phyloP scores from a whole-genome alignment of 2,888 invertebrate genomes.

The Pilophorus perplexus region DNA sequence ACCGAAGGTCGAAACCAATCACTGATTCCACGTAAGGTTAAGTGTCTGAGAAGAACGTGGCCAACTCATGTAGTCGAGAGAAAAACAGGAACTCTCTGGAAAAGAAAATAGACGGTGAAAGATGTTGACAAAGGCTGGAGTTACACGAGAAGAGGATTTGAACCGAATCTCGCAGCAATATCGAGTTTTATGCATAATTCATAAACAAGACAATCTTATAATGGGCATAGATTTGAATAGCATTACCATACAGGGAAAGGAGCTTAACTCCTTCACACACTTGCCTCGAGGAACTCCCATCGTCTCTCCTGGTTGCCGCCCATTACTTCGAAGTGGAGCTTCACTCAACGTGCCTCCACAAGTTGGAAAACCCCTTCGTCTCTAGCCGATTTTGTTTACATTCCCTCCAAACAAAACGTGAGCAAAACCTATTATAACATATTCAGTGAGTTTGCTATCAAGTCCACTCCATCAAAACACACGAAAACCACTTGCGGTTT shows the following conservation, averaged over 20 bases:
- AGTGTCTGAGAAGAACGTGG: too few relatives aligned
- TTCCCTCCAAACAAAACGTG: too few relatives aligned
- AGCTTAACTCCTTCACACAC: conserved; percentile 2
- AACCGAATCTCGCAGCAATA: conserved; percentile 20
- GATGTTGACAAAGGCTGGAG: conserved; percentile 26
- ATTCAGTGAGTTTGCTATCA: too few relatives aligned
- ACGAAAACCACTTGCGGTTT: too few relatives aligned
- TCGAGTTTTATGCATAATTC: conserved; percentile 37
- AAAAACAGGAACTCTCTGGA: not conserved
- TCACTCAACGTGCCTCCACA: not conserved
- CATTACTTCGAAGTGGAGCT: not conserved
- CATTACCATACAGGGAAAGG: conserved; percentile 28
- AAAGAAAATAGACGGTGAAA: conserved; percentile 9
- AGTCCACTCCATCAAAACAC: too few relatives aligned
- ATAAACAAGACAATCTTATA: conserved; percentile 40
- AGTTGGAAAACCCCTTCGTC: too few relatives aligned
- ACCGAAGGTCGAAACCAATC: too few relatives aligned
- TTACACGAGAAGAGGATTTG: conserved; percentile 19
- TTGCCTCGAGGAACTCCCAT: conserved; percentile 5
- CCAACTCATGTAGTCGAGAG: too few relatives aligned
- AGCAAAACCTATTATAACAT: too few relatives aligned
- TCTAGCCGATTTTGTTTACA: too few relatives aligned
- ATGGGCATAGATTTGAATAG: conserved; percentile 41
- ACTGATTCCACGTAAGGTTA: too few relatives aligned
- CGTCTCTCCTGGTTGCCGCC: not conserved